Evolutionary conservation across 2,888 invertebrate genomes (phyloP).

Genomic region (Thelaira solivaga): DNA sequence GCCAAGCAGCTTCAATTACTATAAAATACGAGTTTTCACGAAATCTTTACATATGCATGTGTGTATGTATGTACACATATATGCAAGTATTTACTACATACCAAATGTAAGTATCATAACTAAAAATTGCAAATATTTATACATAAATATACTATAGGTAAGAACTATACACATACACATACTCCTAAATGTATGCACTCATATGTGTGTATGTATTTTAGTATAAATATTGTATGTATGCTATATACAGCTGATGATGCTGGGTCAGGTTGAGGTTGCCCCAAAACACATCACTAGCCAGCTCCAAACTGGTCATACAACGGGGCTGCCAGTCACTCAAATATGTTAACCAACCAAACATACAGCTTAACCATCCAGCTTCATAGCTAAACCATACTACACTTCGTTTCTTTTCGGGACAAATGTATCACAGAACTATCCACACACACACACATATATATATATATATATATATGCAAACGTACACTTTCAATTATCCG

Average conservation of each 20-base stretch:
- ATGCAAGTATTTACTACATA: conserved; percentile 10
- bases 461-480: no score
- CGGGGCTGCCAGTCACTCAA: conserved; percentile 18
- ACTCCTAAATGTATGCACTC: neutral
- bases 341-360: neutral
- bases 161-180: neutral
- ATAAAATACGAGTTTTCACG: conserved; percentile 47
- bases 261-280: conserved; percentile 59
- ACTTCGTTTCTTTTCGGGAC: conserved; percentile 56
- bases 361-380: conserved; percentile 17
- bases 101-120: neutral
- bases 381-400: conserved; percentile 21
- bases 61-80: neutral
- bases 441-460: conserved; percentile 21
- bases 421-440: conserved; percentile 43
- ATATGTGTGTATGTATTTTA: neutral
- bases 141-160: neutral
- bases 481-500: conserved; percentile 57
- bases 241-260: conserved; percentile 53
- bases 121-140: neutral
- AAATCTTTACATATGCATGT: conserved; percentile 9
- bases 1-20: conserved; percentile 52
- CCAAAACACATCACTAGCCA: neutral
- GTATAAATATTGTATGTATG: conserved; percentile 33
- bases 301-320: conserved; percentile 14